phyloP scores from a whole-genome alignment of 2,888 invertebrate genomes.

The Timema cristinae region DNA sequence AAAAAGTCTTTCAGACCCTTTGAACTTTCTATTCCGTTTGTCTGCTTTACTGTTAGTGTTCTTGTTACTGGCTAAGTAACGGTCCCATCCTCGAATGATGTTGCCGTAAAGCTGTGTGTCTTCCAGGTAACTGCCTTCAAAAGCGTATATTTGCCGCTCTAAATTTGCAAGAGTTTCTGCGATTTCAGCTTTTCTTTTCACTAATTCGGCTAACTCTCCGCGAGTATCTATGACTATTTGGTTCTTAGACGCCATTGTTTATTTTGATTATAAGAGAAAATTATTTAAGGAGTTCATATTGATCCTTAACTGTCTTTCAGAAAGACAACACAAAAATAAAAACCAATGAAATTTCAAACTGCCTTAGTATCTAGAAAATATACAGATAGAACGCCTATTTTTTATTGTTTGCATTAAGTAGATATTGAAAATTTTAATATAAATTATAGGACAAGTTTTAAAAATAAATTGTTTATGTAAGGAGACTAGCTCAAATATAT shows the following conservation, averaged over 20 bases:
- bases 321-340: too few species aligned
- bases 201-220: constrained; percentile 89
- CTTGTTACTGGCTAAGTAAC: constrained; percentile 90
- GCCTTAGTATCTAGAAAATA: too few species aligned
- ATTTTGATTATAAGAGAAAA: not conserved
- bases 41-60: constrained; percentile 93
- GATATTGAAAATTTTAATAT: too few species aligned
- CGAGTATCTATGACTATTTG: constrained; percentile 69
- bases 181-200: constrained; percentile 93
- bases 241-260: constrained; percentile 52
- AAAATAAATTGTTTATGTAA: too few species aligned
- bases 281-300: too few species aligned
- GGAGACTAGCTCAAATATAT: too few species aligned
- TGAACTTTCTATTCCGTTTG: constrained; percentile 89
- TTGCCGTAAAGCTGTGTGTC: constrained; percentile 98
- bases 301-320: too few species aligned
- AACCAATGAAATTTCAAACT: too few species aligned
- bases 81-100: constrained; percentile 97
- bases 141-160: constrained; percentile 97
- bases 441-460: too few species aligned
- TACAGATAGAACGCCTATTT: too few species aligned
- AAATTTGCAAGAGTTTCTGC: constrained; percentile 93
- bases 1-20: constrained; percentile 94
- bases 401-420: too few species aligned
- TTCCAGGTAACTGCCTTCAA: constrained; percentile 97